Conservation (phyloP, 1,140 invertebrate species). For the Drosophila elegans region DNA sequence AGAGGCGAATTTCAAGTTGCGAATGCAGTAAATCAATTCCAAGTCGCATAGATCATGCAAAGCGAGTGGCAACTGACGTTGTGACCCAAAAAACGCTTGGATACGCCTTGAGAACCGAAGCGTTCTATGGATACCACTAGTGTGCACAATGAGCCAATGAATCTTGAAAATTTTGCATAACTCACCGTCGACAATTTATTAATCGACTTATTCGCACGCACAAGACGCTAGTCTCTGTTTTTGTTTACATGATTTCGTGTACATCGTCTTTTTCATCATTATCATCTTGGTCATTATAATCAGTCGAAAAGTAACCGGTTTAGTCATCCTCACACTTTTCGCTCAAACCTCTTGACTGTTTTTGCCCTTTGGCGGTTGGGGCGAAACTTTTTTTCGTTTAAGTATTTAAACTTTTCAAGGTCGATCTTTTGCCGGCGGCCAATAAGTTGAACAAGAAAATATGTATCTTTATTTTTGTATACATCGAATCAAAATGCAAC, state of each 20-base stretch:
- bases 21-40: slow-evolving; percentile 50
- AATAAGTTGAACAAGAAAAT: slow-evolving; percentile 38
- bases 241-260: slow-evolving; percentile 63
- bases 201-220: slow-evolving; percentile 79
- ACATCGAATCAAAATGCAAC: slow-evolving; percentile 61
- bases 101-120: slow-evolving; percentile 41
- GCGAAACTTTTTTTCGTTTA: slow-evolving; percentile 42
- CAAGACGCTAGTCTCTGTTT: slow-evolving; percentile 23
- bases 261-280: slow-evolving; percentile 34
- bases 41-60: slow-evolving; percentile 45
- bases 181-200: slow-evolving; percentile 50
- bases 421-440: slow-evolving; percentile 51
- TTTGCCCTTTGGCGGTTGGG: slow-evolving; percentile 43
- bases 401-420: slow-evolving; percentile 65
- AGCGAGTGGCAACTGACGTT: slow-evolving; percentile 28
- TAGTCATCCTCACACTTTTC: slow-evolving; percentile 48
- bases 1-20: slow-evolving; percentile 15
- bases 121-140: background rate
- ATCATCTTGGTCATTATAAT: slow-evolving; percentile 9
- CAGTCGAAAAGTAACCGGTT: slow-evolving; percentile 33
- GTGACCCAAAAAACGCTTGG: slow-evolving; percentile 45
- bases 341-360: slow-evolving; percentile 42
- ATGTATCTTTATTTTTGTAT: slow-evolving; percentile 31
- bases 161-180: slow-evolving; percentile 68
- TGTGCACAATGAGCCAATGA: slow-evolving; percentile 62